These are phyloP conservation scores for Chondrilla cf. caribensis DNA, from an alignment of 37 sponge, comb jelly and placozoan species.

Conservation along the genomic window DNA sequence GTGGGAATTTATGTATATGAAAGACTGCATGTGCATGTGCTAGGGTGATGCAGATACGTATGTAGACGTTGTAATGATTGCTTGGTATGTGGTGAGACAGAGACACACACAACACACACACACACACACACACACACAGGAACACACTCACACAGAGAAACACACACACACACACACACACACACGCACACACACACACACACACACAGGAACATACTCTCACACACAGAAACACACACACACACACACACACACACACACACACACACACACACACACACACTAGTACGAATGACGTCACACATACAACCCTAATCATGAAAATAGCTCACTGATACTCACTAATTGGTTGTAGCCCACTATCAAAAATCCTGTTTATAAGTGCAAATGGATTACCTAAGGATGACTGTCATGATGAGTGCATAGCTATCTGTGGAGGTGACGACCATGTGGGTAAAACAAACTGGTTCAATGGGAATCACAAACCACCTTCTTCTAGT, in stretches of 20 bases:
- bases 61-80: too few relatives aligned
- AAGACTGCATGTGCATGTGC: too few relatives aligned
- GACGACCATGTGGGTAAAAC: too few relatives aligned
- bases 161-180: not conserved
- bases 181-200: not conserved
- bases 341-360: not conserved
- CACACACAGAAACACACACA: not conserved
- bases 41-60: too few relatives aligned
- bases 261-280: conserved; percentile 3
- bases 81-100: not conserved
- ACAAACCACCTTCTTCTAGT: too few relatives aligned
- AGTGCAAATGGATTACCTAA: too few relatives aligned
- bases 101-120: conserved; percentile 8
- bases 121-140: not conserved
- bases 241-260: conserved; percentile 20
- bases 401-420: too few relatives aligned
- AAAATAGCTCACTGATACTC: not conserved
- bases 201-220: not conserved
- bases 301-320: not conserved
- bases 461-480: too few relatives aligned
- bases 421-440: too few relatives aligned
- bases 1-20: too few relatives aligned
- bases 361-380: not conserved
- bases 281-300: not conserved
- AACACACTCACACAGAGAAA: not conserved